Conservation (phyloP, 2,113 vertebrate genomes). For the Numida meleagris region DNA sequence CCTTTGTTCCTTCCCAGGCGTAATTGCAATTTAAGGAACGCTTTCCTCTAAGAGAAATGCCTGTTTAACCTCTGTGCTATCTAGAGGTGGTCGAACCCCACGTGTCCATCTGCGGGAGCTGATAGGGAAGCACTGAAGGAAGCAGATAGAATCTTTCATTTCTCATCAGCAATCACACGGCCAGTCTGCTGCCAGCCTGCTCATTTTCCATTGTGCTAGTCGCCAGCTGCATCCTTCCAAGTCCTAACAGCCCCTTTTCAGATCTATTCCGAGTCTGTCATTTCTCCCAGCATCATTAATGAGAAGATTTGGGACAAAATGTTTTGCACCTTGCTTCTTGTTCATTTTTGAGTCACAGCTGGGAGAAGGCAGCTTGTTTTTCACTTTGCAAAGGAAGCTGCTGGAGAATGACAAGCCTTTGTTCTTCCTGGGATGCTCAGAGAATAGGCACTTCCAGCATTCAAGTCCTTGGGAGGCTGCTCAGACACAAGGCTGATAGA, state of each 20-base stretch:
- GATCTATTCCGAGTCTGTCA: conserved; percentile 29
- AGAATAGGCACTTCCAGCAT: conserved; percentile 45
- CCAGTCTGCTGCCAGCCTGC: neutral
- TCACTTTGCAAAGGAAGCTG: conserved; percentile 21
- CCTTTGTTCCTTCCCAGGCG: conserved; percentile 29
- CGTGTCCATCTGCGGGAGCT: conserved; percentile 34
- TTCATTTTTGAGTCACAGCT: neutral
- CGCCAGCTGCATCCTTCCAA: conserved; percentile 57
- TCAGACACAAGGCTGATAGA: conserved; percentile 20
- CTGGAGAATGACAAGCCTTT: conserved; percentile 34
- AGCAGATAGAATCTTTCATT: conserved; percentile 57
- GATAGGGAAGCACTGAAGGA: conserved; percentile 46
- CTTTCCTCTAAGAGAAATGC: neutral
- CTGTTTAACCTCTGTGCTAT: neutral
- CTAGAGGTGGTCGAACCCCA: neutral
- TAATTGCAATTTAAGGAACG: conserved; percentile 5
- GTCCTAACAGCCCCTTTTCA: conserved; percentile 38
- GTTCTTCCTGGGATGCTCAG: conserved; percentile 25
- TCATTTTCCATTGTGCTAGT: conserved; percentile 19
- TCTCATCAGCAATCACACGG: neutral
- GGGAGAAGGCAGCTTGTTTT: conserved; percentile 54
- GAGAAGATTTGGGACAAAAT: conserved; percentile 33
- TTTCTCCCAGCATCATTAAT: conserved; percentile 39
- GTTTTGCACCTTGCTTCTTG: conserved; percentile 41
- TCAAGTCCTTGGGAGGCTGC: conserved; percentile 26